A percentile compares a stretch with the other conserved stretches of the same genome.
phyloP scores from a whole-genome alignment of 2,113 vertebrate genomes.

The Scolopax mira region DNA sequence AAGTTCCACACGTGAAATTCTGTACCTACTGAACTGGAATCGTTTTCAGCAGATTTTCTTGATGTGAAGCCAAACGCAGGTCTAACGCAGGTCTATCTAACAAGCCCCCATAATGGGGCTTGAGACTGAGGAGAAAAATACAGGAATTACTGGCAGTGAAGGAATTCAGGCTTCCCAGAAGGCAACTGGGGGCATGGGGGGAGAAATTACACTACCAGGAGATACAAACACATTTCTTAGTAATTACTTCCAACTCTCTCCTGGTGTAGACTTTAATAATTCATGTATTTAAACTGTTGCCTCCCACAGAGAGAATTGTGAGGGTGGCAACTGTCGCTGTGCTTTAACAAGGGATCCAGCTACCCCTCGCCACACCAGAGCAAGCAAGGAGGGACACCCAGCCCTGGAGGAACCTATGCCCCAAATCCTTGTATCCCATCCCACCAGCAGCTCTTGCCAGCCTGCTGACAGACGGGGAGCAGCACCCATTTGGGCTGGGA shows the following conservation, averaged over 20 bases:
- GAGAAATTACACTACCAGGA: not conserved
- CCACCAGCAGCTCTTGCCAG: not conserved
- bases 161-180: conserved; percentile 10
- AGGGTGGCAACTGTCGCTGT: rapidly evolving
- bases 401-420: not conserved
- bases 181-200: rapidly evolving
- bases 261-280: not conserved
- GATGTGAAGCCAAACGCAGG: not conserved
- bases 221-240: not conserved
- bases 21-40: not conserved
- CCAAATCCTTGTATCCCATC: not conserved
- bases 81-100: too few relatives aligned
- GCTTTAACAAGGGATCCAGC: not conserved
- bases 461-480: not conserved
- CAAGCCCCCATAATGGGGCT: not conserved
- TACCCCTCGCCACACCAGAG: not conserved
- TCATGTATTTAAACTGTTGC: not conserved
- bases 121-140: not conserved
- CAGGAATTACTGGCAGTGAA: not conserved
- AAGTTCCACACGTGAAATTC: not conserved
- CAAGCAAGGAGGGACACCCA: rapidly evolving
- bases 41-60: conserved; percentile 7
- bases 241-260: not conserved
- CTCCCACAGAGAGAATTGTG: not conserved
- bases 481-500: not conserved